These are phyloP conservation scores for Oscheius sp. DNA, from an alignment of 2,888 invertebrate species.

Conservation along the genomic window DNA sequence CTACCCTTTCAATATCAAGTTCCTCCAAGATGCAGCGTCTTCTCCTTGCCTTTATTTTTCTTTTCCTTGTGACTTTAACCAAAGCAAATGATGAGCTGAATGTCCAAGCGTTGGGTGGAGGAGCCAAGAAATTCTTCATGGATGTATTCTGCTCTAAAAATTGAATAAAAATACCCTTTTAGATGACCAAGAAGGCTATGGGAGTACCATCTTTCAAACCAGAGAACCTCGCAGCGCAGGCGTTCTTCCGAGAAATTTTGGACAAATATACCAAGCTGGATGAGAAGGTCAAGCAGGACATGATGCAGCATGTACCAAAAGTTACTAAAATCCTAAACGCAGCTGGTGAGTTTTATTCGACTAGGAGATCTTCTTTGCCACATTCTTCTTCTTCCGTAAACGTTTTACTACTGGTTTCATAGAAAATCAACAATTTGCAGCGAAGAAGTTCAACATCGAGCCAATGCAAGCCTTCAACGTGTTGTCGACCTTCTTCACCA, in stretches of 20 bases:
- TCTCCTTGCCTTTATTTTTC: background rate
- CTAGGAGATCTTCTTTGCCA: background rate
- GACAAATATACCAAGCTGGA: slow-evolving; percentile 50
- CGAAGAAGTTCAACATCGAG: slow-evolving; percentile 49
- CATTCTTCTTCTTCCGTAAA: too few species aligned
- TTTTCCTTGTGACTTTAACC: background rate
- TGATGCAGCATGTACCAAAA: slow-evolving; percentile 49
- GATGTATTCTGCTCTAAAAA: slow-evolving; percentile 32
- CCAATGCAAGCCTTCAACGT: slow-evolving; percentile 50
- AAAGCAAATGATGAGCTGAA: slow-evolving; percentile 35
- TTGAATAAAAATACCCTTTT: background rate
- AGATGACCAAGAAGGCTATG: slow-evolving; percentile 57
- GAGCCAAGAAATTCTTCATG: slow-evolving; percentile 46
- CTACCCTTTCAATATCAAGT: background rate
- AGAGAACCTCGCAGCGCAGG: slow-evolving; percentile 50
- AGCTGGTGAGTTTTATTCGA: slow-evolving; percentile 35
- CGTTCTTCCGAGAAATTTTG: slow-evolving; percentile 45
- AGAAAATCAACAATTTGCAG: slow-evolving; percentile 10
- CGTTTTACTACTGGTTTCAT: too few species aligned
- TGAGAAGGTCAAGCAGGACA: slow-evolving; percentile 45
- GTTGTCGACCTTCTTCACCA: slow-evolving; percentile 51
- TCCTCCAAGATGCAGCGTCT: background rate
- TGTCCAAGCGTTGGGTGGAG: slow-evolving; percentile 38
- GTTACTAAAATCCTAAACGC: slow-evolving; percentile 49
- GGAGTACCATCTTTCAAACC: slow-evolving; percentile 50